Conservation (phyloP, 1,140 invertebrate genomes). For the Temnothorax nylanderi region DNA sequence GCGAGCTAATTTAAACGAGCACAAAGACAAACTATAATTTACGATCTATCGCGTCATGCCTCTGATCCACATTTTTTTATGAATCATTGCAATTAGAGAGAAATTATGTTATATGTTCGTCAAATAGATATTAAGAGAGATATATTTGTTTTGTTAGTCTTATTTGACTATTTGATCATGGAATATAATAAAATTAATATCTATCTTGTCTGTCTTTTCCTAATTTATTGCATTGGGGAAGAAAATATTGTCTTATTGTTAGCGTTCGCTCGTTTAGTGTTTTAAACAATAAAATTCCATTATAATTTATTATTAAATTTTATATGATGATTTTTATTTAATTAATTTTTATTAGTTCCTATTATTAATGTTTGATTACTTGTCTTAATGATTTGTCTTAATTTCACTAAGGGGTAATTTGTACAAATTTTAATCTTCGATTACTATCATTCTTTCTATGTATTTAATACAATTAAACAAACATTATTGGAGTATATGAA, state of each 20-base stretch:
- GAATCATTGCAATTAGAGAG: not conserved
- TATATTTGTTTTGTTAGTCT: not conserved
- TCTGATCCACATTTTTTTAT: not conserved
- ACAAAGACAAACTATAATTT: not conserved
- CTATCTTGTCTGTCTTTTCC: not conserved
- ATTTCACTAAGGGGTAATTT: not conserved
- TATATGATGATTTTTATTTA: not conserved
- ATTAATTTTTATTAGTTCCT: not conserved
- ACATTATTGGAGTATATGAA: not conserved
- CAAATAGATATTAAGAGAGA: not conserved
- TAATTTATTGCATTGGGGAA: not conserved
- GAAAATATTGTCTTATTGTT: not conserved
- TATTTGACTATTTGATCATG: not conserved
- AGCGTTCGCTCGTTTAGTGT: not conserved
- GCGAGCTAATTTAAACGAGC: slow-evolving; percentile 9
- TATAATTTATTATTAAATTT: not conserved
- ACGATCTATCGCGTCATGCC: not conserved
- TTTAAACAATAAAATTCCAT: not conserved
- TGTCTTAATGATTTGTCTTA: not conserved
- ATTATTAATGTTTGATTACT: slow-evolving; percentile 9
- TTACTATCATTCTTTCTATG: not conserved
- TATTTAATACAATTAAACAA: not conserved
- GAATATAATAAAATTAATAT: not conserved
- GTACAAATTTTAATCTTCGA: not conserved
- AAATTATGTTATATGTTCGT: no score